These are phyloP conservation scores for Anolis carolinensis DNA, from an alignment of 2,113 vertebrate genomes.

Conservation along the genomic window DNA sequence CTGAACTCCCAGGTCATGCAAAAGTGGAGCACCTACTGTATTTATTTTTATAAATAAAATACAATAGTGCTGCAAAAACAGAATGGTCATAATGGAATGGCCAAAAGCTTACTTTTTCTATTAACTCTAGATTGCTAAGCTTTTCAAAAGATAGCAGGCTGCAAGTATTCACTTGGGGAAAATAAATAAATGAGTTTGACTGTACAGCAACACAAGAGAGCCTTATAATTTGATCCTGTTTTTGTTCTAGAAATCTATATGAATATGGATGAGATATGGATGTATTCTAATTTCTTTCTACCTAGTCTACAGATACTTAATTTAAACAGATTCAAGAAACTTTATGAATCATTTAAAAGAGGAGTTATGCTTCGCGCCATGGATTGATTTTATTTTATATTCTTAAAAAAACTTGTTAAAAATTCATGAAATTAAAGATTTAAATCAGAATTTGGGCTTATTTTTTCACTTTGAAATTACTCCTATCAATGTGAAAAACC, in stretches of 20 bases:
- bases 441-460: neutral
- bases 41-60: neutral
- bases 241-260: neutral
- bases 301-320: neutral
- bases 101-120: neutral
- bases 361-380: neutral
- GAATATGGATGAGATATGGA: accelerated
- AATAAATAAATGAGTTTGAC: neutral
- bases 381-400: neutral
- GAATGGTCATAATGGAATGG: neutral
- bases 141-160: neutral
- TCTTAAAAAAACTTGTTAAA: neutral
- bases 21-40: neutral
- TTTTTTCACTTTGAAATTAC: neutral
- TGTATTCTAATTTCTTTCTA: constrained; percentile 10
- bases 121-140: neutral
- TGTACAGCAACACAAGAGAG: neutral
- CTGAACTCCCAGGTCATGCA: too few species aligned
- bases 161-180: neutral
- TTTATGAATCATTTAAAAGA: neutral
- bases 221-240: constrained; percentile 17
- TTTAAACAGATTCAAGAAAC: constrained; percentile 8
- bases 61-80: neutral
- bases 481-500: neutral
- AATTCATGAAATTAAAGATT: neutral